Evolutionary conservation across 2,113 vertebrate species (phyloP).

Genomic region (Bubo bubo): DNA sequence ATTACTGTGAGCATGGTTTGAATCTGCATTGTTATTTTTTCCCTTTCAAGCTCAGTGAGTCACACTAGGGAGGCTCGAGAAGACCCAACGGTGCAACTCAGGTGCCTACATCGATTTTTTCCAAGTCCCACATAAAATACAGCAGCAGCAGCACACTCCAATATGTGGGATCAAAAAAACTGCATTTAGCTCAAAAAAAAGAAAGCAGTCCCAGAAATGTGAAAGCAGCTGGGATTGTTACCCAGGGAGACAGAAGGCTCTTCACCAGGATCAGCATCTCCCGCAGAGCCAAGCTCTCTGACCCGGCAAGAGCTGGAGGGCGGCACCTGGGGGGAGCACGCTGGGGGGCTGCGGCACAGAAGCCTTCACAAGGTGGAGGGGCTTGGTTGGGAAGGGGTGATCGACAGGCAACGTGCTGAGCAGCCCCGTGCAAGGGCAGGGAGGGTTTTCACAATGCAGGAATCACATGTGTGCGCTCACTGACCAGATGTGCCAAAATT

Average conservation of each 20-base stretch:
- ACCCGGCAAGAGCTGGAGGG: neutral
- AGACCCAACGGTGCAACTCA: neutral
- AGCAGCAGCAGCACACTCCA: neutral
- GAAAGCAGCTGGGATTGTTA: neutral
- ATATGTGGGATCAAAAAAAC: neutral
- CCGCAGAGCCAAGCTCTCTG: neutral
- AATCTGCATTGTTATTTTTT: neutral
- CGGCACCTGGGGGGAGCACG: neutral
- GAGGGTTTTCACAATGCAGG: neutral
- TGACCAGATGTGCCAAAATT: neutral
- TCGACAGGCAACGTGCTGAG: neutral
- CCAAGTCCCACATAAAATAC: neutral
- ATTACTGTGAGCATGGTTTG: neutral
- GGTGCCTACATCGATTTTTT: neutral
- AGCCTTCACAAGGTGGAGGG: neutral
- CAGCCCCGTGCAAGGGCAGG: neutral
- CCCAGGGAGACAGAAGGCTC: neutral
- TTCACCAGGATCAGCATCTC: neutral
- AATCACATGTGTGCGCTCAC: accelerated
- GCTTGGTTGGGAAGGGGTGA: neutral
- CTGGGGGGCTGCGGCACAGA: neutral
- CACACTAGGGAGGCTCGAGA: neutral
- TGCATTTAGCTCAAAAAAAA: neutral
- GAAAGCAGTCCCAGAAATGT: neutral
- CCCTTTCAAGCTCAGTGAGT: neutral